phyloP scores from a whole-genome alignment of 2,888 invertebrate species.

The Tachina lurida region DNA sequence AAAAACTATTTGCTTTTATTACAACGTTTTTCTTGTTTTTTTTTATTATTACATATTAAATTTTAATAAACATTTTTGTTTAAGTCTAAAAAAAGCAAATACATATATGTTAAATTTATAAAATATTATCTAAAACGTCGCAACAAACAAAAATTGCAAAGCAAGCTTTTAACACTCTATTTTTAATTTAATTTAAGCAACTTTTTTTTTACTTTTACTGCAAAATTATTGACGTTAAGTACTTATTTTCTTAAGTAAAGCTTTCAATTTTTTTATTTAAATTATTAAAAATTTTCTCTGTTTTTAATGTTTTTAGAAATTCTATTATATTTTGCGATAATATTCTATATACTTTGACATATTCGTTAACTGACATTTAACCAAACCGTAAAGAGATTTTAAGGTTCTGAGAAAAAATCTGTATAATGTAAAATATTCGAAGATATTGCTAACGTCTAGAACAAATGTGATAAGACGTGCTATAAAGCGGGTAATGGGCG shows the following conservation, averaged over 20 bases:
- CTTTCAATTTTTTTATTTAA: no score
- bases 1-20: neutral
- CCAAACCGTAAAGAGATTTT: conserved; percentile 77
- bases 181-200: no score
- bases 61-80: neutral
- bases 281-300: no score
- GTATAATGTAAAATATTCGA: conserved; percentile 80
- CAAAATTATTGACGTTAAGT: no score
- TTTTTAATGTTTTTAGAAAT: neutral
- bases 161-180: no score
- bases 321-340: conserved; percentile 43
- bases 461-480: conserved; percentile 81
- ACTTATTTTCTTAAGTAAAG: no score
- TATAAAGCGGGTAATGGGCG: conserved; percentile 82
- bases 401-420: conserved; percentile 79
- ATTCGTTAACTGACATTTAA: conserved; percentile 74
- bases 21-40: neutral
- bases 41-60: neutral
- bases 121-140: neutral
- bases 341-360: conserved; percentile 61
- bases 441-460: conserved; percentile 79
- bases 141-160: no score
- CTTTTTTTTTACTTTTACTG: no score
- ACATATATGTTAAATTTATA: neutral
- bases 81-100: neutral